Base-by-base conservation (phyloP, 2,113 vertebrate species). In the Hystrix cristata region DNA sequence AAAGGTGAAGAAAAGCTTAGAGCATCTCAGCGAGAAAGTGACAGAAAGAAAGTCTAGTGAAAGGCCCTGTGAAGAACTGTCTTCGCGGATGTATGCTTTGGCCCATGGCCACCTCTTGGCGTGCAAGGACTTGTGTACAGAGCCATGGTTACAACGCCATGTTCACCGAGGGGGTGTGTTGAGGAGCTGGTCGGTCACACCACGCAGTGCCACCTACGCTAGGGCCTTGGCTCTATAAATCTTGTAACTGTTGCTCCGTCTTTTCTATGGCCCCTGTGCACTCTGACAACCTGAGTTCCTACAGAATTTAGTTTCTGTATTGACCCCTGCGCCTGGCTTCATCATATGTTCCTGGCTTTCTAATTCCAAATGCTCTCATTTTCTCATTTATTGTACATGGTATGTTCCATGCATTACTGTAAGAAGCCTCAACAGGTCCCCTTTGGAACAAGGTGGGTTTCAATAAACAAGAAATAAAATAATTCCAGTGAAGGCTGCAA, bases 381-480 rank as follows among this genome's bases (percentile, higher is more conserved):
- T 86, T 91, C 79, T 89, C 78, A n/a, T 79, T 94, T 88, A 95
- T 85, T 85, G 76, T 9, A 76, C 38, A 15, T 53, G n/a, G 69
- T n/a, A 79, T 82, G 85, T 57, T 86, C 82, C 83, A 7, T 34
- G 67, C 71, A 59, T 76, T 79, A 46, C 46, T 62, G 25, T 91
- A 93, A 93, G 79, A 94, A 84, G 59, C 82, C 57, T 83, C 89
- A 74, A 92, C 93, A 85, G 67, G 89, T 67, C 67, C 88, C 79
- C 93, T 95, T 92, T 86, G 65, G 76, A 98, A 95, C 46, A 92
- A 94, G 91, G 78, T 43, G 78, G 81, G 59, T 82, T 96, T 91
- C 89, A 96, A 94, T 93, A 97, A 96, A 87, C 71, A 94, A 97
- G 93, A 89, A 97, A 94, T 97, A 29, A 89, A 97, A 94, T 89